Base-by-base conservation (phyloP, 2,797 vertebrate genomes). In the Lophotriccus pileatus region DNA sequence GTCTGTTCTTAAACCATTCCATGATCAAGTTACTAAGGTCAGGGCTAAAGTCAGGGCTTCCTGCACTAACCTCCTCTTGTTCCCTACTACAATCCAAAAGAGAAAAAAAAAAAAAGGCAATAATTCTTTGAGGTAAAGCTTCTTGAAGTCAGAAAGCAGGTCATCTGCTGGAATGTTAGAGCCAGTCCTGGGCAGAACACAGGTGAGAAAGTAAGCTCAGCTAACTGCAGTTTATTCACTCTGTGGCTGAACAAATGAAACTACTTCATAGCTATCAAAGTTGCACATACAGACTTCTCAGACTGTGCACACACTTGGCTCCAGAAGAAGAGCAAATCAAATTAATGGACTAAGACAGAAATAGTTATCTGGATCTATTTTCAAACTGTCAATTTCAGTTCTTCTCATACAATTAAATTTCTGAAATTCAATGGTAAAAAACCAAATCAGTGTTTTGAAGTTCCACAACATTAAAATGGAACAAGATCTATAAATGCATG, bases 101-200 rank as follows among this genome's bases (percentile, higher is more conserved):
- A 20, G n/a, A 43, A 63, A 53, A 44, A 64, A 32, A 72, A 44
- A 39, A 63, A 53, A 44, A 64, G 15, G 3, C 24, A 63, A 0
- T 52, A 78, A 58, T 78, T 86, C 10, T 93, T 77, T 70, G 63
- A 94, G 87, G 66, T 83, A 92, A 96, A 91, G 56, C 32, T 87
- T 76, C 68, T 58, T 85, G 12, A 77, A 84, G 30, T 82, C 63
- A 92, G 78, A 94, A 84, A 89, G 63, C 84, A 92, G 17, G 52
- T 89, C 20, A 84, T 39, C 55, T 88, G 32, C 43, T 91, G 90
- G 84, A 94, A 84, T 95, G 94, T 87, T 62, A 93, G 17, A 74
- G 23, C 52, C 78, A 78, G 75, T 59, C 79, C 86, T 76, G 78
- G 86, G 66, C 82, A 92, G 84, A 83, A 90, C 1, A 4, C 4